A percentile compares a stretch with the other conserved stretches of the same genome.
These are phyloP conservation scores for Dysidea cf. avara DNA, from an alignment of 37 sponge, comb jelly and placozoan species.

Conservation along the genomic window DNA sequence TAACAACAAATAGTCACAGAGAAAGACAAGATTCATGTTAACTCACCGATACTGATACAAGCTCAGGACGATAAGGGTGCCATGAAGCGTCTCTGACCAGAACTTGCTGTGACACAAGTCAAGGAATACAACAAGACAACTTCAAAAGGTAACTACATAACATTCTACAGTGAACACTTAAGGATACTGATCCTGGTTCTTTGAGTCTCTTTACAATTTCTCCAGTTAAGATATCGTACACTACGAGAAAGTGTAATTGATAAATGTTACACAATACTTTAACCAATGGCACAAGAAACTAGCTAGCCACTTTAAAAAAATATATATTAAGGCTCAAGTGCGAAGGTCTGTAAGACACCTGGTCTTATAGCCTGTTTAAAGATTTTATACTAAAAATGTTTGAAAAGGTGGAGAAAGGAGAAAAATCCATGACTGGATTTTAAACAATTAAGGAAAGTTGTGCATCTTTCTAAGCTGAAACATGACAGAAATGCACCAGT, in stretches of 20 bases:
- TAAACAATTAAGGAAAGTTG: neutral
- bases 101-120: constrained; percentile 15
- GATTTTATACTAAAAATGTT: no score
- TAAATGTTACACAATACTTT: no score
- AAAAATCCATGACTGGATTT: neutral
- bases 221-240: constrained; percentile 83
- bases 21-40: neutral
- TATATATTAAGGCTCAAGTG: no score
- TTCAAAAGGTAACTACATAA: neutral
- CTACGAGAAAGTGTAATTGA: constrained; percentile 24
- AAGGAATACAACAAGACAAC: constrained; percentile 13
- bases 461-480: no score
- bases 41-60: constrained; percentile 63
- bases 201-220: constrained; percentile 47
- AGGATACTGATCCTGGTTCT: constrained; percentile 28
- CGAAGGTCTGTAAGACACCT: no score
- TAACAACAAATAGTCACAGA: no score
- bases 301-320: no score
- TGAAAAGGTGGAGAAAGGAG: neutral
- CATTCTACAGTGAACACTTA: neutral
- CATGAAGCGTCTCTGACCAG: constrained; percentile 81
- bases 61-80: constrained; percentile 70
- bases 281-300: no score
- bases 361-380: no score
- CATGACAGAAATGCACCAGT: no score